These are phyloP conservation scores for Alsophila aescularia DNA, from an alignment of 2,888 invertebrate genomes.

Conservation along the genomic window DNA sequence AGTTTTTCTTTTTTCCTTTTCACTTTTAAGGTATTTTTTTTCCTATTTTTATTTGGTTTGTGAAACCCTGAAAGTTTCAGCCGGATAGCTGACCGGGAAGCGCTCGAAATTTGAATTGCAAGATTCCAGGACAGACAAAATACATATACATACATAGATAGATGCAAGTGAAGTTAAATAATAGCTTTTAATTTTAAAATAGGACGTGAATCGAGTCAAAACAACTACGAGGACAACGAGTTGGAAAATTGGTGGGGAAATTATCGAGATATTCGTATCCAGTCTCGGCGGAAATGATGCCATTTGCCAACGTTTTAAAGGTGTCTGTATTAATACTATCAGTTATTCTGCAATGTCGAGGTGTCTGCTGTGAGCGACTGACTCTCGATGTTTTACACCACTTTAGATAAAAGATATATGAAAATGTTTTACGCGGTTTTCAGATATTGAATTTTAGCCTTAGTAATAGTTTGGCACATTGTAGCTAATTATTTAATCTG, in stretches of 20 bases:
- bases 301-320: slow-evolving; percentile 69
- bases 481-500: background rate
- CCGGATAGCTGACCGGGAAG: no score
- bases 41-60: no score
- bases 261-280: slow-evolving; percentile 68
- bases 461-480: background rate
- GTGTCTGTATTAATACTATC: slow-evolving; percentile 5
- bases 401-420: background rate
- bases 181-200: slow-evolving; percentile 32
- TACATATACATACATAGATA: no score
- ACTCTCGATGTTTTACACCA: slow-evolving; percentile 7
- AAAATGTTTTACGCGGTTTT: background rate
- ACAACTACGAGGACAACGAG: slow-evolving; percentile 46
- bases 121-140: no score
- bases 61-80: no score
- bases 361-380: slow-evolving; percentile 34
- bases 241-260: slow-evolving; percentile 67
- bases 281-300: slow-evolving; percentile 69
- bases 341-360: background rate
- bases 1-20: no score
- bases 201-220: slow-evolving; percentile 48
- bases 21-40: no score
- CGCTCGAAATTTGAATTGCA: no score
- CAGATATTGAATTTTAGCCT: background rate
- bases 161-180: no score